Conservation (phyloP, 2,113 vertebrate species). For the Mus pahari region DNA sequence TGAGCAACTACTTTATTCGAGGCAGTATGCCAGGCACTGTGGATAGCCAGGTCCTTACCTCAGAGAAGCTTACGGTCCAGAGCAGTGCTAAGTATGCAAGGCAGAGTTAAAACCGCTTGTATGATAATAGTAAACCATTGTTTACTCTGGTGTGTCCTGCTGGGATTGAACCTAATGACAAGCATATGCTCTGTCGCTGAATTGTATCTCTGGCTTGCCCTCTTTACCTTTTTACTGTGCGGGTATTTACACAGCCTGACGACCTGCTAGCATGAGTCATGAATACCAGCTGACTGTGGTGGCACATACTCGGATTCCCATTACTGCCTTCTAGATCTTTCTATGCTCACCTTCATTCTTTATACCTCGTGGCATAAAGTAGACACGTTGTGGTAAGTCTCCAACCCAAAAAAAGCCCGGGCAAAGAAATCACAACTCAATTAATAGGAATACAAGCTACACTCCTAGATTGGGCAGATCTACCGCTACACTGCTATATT, state of each 20-base stretch:
- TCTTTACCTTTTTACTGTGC: not conserved
- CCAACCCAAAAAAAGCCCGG: no score
- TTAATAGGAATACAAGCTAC: no score
- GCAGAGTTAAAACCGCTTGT: not conserved
- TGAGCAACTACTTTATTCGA: not conserved
- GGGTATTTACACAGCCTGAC: not conserved
- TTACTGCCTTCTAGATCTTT: not conserved
- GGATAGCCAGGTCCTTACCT: not conserved
- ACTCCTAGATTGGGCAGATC: no score
- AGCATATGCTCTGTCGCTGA: not conserved
- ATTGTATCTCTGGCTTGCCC: not conserved
- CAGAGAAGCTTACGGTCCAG: constrained; percentile 5
- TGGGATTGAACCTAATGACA: not conserved
- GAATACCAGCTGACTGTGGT: not conserved
- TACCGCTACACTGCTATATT: no score
- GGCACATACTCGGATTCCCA: not conserved
- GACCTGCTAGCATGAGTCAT: not conserved
- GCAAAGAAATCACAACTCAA: no score
- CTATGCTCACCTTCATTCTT: not conserved
- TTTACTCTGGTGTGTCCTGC: not conserved
- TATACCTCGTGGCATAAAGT: not conserved
- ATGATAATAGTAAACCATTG: not conserved
- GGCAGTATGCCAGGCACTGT: not conserved
- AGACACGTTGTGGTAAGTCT: no score
- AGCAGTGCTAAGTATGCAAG: not conserved